Conservation (phyloP, 1,140 invertebrate species). For the Cotesia vestalis region DNA sequence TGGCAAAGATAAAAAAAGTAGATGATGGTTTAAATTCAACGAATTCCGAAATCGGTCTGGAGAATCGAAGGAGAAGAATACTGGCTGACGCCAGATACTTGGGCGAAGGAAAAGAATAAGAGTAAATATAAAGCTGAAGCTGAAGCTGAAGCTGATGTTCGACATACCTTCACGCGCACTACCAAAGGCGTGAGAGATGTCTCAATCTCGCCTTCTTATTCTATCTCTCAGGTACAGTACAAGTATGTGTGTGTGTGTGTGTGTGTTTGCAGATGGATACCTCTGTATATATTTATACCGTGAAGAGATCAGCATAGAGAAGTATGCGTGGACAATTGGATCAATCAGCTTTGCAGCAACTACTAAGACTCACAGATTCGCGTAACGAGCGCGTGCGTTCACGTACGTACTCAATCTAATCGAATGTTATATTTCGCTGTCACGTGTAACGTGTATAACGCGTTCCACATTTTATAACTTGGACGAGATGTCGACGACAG, state of each 20-base stretch:
- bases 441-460: constrained; percentile 27
- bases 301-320: neutral
- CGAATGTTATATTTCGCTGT: constrained; percentile 17
- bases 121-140: constrained; percentile 18
- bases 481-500: neutral
- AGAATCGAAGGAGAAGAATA: neutral
- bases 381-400: constrained; percentile 24
- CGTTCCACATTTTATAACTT: constrained; percentile 19
- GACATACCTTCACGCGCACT: constrained; percentile 52
- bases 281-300: neutral
- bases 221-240: constrained; percentile 15
- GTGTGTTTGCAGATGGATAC: constrained; percentile 28
- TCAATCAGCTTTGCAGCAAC: neutral
- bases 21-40: constrained; percentile 10
- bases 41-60: constrained; percentile 24
- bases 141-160: constrained; percentile 28
- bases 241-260: constrained; percentile 35
- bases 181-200: constrained; percentile 47
- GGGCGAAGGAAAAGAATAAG: too few species aligned
- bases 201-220: constrained; percentile 46
- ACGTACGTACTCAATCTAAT: constrained; percentile 30
- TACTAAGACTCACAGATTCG: constrained; percentile 12
- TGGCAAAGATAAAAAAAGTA: neutral
- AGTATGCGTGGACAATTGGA: neutral
- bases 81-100: too few species aligned